These are phyloP conservation scores for Drosophila paramelanica DNA, from an alignment of 2,888 invertebrate species.

Conservation along the genomic window DNA sequence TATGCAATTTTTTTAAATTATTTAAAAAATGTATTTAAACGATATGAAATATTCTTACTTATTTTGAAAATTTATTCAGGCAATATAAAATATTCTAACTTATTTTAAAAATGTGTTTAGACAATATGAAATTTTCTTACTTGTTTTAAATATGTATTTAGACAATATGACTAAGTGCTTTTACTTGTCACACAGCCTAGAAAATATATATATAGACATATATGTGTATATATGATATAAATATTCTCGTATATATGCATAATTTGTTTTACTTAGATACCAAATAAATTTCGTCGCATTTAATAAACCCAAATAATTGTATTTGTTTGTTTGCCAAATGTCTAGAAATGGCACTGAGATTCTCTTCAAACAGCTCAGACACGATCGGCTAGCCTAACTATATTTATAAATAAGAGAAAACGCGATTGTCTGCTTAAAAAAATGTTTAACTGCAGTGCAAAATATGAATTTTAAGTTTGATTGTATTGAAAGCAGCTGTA, in stretches of 20 bases:
- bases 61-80: no score
- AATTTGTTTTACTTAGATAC: constrained; percentile 54
- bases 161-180: constrained; percentile 44
- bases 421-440: not conserved
- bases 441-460: constrained; percentile 1
- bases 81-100: not conserved
- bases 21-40: no score
- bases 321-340: constrained; percentile 55
- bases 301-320: constrained; percentile 52
- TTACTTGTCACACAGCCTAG: constrained; percentile 20
- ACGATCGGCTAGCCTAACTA: no score
- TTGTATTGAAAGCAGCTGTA: not conserved
- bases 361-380: constrained; percentile 24
- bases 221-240: constrained; percentile 9
- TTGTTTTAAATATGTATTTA: constrained; percentile 31
- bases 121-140: not conserved
- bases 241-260: constrained; percentile 13
- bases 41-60: no score
- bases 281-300: constrained; percentile 52
- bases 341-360: constrained; percentile 37
- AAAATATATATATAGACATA: not conserved
- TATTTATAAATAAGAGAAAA: not conserved
- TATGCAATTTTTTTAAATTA: no score
- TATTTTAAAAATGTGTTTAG: no score
- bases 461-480: constrained; percentile 8